Evolutionary conservation across 2,888 invertebrate species (phyloP).

Genomic region (Tenodera sinensis): DNA sequence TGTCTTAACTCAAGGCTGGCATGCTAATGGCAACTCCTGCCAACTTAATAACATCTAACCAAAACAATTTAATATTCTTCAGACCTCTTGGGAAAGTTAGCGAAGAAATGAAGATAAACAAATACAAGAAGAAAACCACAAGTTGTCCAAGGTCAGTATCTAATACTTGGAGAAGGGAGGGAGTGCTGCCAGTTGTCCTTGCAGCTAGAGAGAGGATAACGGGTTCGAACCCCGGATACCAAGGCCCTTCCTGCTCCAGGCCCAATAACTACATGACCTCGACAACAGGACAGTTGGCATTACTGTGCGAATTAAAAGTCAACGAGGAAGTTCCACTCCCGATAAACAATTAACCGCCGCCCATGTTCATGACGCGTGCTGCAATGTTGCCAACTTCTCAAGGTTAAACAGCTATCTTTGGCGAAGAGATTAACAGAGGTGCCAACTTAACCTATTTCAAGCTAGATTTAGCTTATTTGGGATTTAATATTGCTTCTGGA

Average conservation of each 20-base stretch:
- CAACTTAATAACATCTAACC: not conserved
- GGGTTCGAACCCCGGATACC: not conserved
- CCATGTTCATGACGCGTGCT: not conserved
- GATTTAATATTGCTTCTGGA: too few relatives aligned
- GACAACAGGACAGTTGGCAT: not conserved
- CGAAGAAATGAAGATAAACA: not conserved
- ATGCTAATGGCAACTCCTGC: not conserved
- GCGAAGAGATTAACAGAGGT: too few relatives aligned
- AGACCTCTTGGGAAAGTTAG: not conserved
- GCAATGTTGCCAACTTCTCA: not conserved
- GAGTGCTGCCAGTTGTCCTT: not conserved
- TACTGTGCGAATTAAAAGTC: not conserved
- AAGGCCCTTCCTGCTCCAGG: not conserved
- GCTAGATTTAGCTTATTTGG: too few relatives aligned
- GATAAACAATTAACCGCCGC: not conserved
- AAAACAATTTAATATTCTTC: not conserved
- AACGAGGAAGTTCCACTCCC: not conserved
- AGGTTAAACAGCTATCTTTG: not conserved
- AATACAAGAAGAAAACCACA: not conserved
- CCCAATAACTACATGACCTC: not conserved
- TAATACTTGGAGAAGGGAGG: not conserved
- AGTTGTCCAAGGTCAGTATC: not conserved
- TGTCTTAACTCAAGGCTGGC: not conserved
- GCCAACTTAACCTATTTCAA: too few relatives aligned
- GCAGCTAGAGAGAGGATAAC: not conserved